These are phyloP conservation scores for Orchesella cincta DNA, from an alignment of 1,140 invertebrate species.

Conservation along the genomic window DNA sequence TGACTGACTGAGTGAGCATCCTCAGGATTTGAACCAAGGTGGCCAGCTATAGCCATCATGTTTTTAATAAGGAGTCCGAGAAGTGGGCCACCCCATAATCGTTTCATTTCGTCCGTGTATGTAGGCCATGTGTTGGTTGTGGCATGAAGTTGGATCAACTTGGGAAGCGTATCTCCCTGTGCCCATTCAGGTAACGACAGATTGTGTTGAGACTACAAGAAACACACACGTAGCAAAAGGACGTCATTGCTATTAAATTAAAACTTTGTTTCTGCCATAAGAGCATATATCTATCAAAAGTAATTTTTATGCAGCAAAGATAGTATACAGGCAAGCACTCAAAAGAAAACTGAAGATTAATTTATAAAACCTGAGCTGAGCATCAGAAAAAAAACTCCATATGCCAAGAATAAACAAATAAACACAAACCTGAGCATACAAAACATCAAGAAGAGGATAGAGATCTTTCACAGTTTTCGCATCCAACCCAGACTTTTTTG, in stretches of 20 bases:
- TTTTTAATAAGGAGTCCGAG: slow-evolving; percentile 37
- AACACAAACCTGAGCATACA: slow-evolving; percentile 68
- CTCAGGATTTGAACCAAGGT: slow-evolving; percentile 40
- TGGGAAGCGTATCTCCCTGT: slow-evolving; percentile 57
- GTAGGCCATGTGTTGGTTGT: slow-evolving; percentile 54
- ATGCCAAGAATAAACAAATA: neutral
- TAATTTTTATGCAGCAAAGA: too few relatives aligned
- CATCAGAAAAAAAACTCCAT: neutral
- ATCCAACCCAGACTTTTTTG: slow-evolving; percentile 62
- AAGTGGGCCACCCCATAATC: slow-evolving; percentile 56
- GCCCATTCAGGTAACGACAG: slow-evolving; percentile 75
- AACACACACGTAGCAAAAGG: too few relatives aligned
- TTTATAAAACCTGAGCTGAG: neutral
- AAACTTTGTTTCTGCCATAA: too few relatives aligned
- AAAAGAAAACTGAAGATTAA: neutral
- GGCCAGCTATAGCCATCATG: slow-evolving; percentile 31
- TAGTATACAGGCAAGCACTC: too few relatives aligned
- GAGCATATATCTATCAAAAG: too few relatives aligned
- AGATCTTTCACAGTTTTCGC: slow-evolving; percentile 61
- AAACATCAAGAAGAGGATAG: slow-evolving; percentile 67
- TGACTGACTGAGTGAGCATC: slow-evolving; percentile 57
- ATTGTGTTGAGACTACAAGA: slow-evolving; percentile 60
- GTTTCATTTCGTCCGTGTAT: slow-evolving; percentile 59
- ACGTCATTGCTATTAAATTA: too few relatives aligned
- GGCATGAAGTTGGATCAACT: slow-evolving; percentile 56